A percentile compares a stretch with the other conserved stretches of the same genome.
Conservation (phyloP, 2,797 vertebrate species). For the Okamejei kenojei region DNA sequence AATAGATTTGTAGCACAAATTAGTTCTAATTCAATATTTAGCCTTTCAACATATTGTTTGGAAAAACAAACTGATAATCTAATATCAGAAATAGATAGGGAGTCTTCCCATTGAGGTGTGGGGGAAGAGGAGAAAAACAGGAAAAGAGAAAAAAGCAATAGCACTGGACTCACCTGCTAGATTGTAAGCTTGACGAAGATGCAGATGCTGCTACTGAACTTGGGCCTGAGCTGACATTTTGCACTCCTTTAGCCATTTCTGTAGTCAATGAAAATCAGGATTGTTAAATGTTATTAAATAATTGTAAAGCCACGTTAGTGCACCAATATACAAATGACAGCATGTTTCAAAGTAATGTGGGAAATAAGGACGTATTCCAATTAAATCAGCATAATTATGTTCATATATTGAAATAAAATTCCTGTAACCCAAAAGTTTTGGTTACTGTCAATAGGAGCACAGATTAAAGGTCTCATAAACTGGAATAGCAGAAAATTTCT, state of each 20-base stretch:
- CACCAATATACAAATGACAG: background rate
- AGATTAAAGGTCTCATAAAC: background rate
- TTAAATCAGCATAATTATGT: background rate
- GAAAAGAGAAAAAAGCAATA: background rate
- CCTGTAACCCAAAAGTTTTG: too few relatives aligned
- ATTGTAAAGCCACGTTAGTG: background rate
- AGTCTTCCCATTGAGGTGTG: too few relatives aligned
- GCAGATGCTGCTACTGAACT: slow-evolving; percentile 33
- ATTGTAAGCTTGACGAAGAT: slow-evolving; percentile 23
- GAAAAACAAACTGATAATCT: background rate
- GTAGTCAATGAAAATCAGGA: slow-evolving; percentile 41
- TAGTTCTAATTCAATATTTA: background rate
- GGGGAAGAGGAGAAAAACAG: too few relatives aligned
- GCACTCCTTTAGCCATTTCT: slow-evolving; percentile 93
- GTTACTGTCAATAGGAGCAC: background rate
- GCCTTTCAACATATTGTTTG: background rate
- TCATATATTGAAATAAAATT: too few relatives aligned
- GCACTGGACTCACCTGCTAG: background rate
- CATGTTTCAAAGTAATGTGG: background rate
- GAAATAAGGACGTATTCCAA: background rate
- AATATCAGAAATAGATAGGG: too few relatives aligned
- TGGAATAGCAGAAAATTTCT: background rate
- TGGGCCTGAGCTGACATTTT: slow-evolving; percentile 36
- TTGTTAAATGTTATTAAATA: background rate
- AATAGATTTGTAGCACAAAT: background rate